Conservation (phyloP, 35 echinoderm and acorn worm genomes). For the Diadema setosum region DNA sequence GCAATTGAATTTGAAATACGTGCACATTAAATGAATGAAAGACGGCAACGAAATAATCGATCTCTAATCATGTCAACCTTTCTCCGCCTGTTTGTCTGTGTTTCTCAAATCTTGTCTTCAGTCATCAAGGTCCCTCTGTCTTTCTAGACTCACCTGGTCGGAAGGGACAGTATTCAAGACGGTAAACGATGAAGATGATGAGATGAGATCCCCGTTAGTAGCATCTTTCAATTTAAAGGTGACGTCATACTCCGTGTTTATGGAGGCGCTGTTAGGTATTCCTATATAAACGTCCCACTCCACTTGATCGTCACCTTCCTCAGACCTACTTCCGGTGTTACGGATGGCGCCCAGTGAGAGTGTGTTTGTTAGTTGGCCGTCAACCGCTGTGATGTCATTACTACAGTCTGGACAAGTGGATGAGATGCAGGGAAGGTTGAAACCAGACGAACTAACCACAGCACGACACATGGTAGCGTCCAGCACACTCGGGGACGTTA, state of each 20-base stretch:
- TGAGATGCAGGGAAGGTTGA: not conserved
- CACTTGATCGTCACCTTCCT: not conserved
- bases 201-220: not conserved
- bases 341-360: not conserved
- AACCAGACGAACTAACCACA: not conserved
- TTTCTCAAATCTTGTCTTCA: too few relatives aligned
- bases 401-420: slow-evolving; percentile 1
- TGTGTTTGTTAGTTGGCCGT: not conserved
- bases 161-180: not conserved
- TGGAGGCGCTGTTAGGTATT: not conserved
- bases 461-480: not conserved
- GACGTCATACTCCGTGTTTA: not conserved
- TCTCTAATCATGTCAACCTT: too few relatives aligned
- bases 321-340: not conserved
- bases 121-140: too few relatives aligned
- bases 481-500: not conserved
- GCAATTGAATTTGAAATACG: too few relatives aligned
- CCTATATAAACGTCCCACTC: not conserved
- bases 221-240: not conserved
- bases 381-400: not conserved
- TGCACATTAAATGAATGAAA: too few relatives aligned
- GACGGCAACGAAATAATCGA: too few relatives aligned
- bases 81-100: too few relatives aligned
- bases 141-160: not conserved
- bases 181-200: not conserved